Base-by-base conservation (phyloP, 2,888 invertebrate genomes). In the Drosophila incognita region DNA sequence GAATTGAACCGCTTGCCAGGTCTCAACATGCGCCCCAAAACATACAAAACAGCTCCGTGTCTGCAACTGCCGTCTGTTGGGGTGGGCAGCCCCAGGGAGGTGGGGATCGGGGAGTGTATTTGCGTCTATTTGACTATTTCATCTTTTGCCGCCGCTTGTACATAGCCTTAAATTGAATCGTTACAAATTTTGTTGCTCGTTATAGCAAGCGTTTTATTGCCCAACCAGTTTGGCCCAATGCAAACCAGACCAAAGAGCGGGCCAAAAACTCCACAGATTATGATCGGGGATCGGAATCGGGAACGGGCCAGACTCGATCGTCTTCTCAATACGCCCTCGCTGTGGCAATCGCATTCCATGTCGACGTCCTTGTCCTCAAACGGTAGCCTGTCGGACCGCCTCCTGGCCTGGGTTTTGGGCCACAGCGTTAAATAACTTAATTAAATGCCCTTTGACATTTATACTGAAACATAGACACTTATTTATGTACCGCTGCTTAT, bases 171-270 rank as follows among this genome's bases (percentile, higher is more conserved):
- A 90, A 90, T 90, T 90, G 90, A 90, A 90, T 90, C 90, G 90
- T 90, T 90, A 90, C 90, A 90, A 90, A 90, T 90, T 90, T 90
- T 91, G 90, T 90, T 90, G 84, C 91, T 90, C 91, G 91, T 90
- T 90, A 91, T 91, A 90, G 91, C 89, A 86, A 90, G 90, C 90
- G 91, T 87, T 87, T 87, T 87, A 87, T 87, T 87, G 89, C 87
- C 70, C 83, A 84, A 84, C 84, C 84, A 84, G 89, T 89, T 89
- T 84, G 69, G 74, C 69, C 74, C 79, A 69, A 82, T 85, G 88
- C 88, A 82, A 83, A n/a, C 38, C 38, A 40, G 54, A 76, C 58
- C 59, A 75, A 65, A 68, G 66, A 60, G n/a, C 58, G 59, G 51
- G 56, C 70, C 70, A 61, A 53, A 53, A 54, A 4, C 5, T 35